These are phyloP conservation scores for Hylia prasina DNA, from an alignment of 2,113 vertebrate species.

Conservation along the genomic window DNA sequence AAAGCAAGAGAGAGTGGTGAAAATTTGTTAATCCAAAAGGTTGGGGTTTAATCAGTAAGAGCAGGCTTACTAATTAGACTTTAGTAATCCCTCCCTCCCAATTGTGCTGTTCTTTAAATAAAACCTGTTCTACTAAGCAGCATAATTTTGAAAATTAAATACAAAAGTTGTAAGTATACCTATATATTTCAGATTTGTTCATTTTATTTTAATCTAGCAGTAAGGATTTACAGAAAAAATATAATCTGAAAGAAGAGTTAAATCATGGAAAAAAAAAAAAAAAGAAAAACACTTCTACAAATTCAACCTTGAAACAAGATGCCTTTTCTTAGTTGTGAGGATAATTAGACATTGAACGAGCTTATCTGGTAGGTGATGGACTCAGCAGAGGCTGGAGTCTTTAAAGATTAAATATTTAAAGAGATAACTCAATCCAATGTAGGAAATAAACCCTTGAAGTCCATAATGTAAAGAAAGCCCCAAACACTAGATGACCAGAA, in stretches of 20 bases:
- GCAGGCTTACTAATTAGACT: background rate
- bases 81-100: background rate
- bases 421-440: background rate
- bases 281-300: background rate
- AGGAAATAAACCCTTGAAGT: background rate
- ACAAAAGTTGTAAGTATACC: background rate
- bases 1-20: background rate
- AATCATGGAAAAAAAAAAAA: background rate
- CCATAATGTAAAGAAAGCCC: fast-evolving
- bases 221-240: background rate
- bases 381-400: background rate
- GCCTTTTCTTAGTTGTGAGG: background rate
- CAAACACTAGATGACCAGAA: background rate
- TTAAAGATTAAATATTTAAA: background rate
- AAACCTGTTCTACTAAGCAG: background rate
- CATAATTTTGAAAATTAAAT: background rate
- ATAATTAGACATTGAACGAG: background rate
- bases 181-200: background rate
- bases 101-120: background rate
- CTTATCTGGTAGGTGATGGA: background rate
- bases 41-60: background rate
- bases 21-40: background rate
- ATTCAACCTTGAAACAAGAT: background rate
- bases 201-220: background rate
- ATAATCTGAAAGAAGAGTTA: background rate